phyloP scores from a whole-genome alignment of 2,797 vertebrate species.

The Gymnoscopelus microlampas region DNA sequence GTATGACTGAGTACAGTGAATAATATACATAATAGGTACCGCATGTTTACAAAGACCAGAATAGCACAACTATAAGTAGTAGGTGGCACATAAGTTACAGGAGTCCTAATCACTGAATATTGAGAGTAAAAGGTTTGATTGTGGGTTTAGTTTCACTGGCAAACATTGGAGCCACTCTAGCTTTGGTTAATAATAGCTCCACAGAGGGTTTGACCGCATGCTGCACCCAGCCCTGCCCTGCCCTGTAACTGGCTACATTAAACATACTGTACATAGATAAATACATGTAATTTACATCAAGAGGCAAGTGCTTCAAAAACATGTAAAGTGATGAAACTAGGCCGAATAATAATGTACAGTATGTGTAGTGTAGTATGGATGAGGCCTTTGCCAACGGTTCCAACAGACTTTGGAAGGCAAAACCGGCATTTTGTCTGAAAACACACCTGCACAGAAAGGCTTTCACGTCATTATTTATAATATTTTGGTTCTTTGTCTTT shows the following conservation, averaged over 20 bases:
- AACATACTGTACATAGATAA: conserved; percentile 20
- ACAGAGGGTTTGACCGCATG: conserved; percentile 25
- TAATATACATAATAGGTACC: not conserved
- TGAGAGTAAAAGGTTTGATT: not conserved
- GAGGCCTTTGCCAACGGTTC: too few relatives aligned
- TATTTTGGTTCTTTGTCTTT: too few relatives aligned
- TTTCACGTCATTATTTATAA: too few relatives aligned
- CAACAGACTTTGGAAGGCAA: too few relatives aligned
- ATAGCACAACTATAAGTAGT: not conserved
- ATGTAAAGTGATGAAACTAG: conserved; percentile 9
- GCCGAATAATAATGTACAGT: not conserved
- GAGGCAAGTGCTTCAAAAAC: conserved; percentile 20
- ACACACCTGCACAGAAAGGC: too few relatives aligned
- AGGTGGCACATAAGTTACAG: not conserved
- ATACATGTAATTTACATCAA: conserved; percentile 53
- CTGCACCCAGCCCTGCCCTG: conserved; percentile 38
- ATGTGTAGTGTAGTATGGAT: too few relatives aligned
- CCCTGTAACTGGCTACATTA: conserved; percentile 30
- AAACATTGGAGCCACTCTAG: conserved; percentile 1
- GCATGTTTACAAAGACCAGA: not conserved
- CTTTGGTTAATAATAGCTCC: conserved; percentile 61
- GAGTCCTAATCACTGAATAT: conserved; percentile 4
- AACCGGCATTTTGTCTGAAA: too few relatives aligned
- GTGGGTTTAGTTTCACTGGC: not conserved
- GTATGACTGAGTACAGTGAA: too few relatives aligned